Percentiles rank a stretch among this genome's conserved stretches.
These are phyloP conservation scores for Microtus oregoni DNA, from an alignment of 2,113 vertebrate species.

Conservation along the genomic window DNA sequence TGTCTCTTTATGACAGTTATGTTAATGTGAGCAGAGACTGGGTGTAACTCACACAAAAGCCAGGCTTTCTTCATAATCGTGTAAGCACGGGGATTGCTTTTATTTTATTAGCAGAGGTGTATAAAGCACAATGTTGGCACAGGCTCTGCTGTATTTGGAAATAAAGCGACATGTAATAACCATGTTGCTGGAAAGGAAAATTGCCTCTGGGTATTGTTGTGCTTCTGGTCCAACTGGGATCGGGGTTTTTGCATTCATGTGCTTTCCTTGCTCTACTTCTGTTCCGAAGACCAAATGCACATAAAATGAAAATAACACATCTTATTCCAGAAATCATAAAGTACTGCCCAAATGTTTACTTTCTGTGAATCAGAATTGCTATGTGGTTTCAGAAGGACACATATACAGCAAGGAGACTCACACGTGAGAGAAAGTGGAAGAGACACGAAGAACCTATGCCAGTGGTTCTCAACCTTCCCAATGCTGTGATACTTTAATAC, in stretches of 20 bases:
- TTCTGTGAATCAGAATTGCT: neutral
- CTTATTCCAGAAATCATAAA: neutral
- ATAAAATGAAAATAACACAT: neutral
- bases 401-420: neutral
- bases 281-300: neutral
- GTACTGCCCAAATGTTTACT: neutral
- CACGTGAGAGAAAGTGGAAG: neutral
- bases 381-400: too few relatives aligned
- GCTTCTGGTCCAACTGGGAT: neutral
- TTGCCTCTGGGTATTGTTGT: too few relatives aligned
- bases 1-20: neutral
- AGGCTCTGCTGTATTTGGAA: neutral
- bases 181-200: neutral
- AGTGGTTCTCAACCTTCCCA: neutral
- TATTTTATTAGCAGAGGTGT: neutral
- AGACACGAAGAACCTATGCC: neutral
- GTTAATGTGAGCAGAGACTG: neutral
- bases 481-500: rapidly evolving
- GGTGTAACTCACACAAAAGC: neutral
- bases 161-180: neutral
- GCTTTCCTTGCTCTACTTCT: neutral
- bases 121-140: neutral
- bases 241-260: neutral
- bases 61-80: neutral
- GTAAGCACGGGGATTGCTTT: neutral